phyloP scores from a whole-genome alignment of 2,797 vertebrate species.

The Phataginus tricuspis region DNA sequence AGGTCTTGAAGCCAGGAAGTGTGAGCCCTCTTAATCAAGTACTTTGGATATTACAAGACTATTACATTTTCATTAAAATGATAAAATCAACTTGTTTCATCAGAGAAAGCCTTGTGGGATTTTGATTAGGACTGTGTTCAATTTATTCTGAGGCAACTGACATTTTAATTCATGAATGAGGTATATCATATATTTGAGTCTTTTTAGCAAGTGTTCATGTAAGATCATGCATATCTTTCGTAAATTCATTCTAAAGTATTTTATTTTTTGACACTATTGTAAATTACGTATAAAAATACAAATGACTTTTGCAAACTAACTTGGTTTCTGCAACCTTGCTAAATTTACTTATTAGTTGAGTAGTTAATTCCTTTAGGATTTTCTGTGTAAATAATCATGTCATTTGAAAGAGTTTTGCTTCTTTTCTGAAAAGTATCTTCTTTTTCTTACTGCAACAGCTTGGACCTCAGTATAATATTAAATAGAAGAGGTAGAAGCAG shows the following conservation, averaged over 20 bases:
- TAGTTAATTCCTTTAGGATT: not conserved
- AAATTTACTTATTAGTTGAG: not conserved
- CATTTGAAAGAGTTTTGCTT: not conserved
- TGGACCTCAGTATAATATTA: not conserved
- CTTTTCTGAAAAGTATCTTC: not conserved
- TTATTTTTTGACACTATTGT: not conserved
- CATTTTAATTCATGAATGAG: not conserved
- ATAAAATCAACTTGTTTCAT: not conserved
- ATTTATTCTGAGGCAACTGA: not conserved
- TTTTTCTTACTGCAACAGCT: not conserved
- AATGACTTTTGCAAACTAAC: not conserved
- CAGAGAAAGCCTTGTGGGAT: not conserved
- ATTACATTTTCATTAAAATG: not conserved
- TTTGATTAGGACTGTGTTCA: not conserved
- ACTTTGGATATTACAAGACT: not conserved
- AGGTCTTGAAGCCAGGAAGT: not conserved
- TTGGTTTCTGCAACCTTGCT: not conserved
- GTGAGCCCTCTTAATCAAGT: slow-evolving; percentile 37
- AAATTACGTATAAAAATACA: not conserved
- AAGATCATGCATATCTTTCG: not conserved
- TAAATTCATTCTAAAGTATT: not conserved
- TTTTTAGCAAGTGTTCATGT: not conserved
- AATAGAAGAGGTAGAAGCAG: not conserved
- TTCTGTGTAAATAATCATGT: not conserved
- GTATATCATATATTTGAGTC: not conserved